phyloP scores from a whole-genome alignment of 2,113 vertebrate genomes.

The Ammospiza nelsoni region DNA sequence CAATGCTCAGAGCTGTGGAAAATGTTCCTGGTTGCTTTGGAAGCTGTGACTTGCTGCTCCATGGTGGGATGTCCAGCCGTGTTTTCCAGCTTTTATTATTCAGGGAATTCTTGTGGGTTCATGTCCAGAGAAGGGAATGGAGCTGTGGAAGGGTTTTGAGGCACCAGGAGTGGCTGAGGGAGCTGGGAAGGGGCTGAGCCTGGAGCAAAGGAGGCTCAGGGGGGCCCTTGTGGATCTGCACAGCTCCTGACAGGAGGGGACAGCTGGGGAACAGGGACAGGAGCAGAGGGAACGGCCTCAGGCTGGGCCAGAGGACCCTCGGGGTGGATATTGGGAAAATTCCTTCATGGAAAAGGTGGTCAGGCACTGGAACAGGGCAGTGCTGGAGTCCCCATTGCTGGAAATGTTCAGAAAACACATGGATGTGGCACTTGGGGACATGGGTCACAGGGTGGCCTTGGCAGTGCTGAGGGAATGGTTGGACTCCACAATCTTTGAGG shows the following conservation, averaged over 20 bases:
- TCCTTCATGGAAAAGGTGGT: neutral
- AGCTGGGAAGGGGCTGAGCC: neutral
- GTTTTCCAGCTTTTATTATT: neutral
- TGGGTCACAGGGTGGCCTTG: neutral
- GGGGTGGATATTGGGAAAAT: neutral
- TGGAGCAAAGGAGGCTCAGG: neutral
- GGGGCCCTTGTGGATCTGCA: neutral
- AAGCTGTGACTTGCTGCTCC: neutral
- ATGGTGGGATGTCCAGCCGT: fast-evolving
- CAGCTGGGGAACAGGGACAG: neutral
- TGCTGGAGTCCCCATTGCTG: neutral
- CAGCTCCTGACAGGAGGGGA: neutral
- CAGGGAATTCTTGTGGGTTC: neutral
- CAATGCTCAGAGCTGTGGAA: neutral
- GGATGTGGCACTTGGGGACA: neutral
- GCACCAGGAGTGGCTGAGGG: neutral
- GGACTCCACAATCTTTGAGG: fast-evolving
- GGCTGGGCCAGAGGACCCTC: fast-evolving
- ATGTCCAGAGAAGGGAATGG: neutral
- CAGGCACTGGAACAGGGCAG: neutral
- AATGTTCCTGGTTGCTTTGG: neutral
- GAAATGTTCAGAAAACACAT: neutral
- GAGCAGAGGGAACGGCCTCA: fast-evolving
- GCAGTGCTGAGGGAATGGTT: neutral
- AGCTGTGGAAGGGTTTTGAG: neutral